Evolutionary conservation across 1,140 invertebrate genomes (phyloP).

Genomic region (Mycetomoellerius zeteki): DNA sequence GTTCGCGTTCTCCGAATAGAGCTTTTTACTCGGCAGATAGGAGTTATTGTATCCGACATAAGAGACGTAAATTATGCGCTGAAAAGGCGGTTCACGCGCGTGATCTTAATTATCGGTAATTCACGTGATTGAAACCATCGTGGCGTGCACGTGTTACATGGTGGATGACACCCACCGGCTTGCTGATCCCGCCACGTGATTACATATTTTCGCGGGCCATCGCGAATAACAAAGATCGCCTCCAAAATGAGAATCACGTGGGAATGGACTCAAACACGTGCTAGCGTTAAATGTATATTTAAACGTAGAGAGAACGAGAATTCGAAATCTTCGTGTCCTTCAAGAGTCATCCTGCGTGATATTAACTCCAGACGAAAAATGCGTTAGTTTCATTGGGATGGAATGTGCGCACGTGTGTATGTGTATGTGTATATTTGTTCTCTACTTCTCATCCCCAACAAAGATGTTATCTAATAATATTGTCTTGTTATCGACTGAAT

Average conservation of each 20-base stretch:
- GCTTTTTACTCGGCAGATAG: background rate
- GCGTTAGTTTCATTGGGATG: background rate
- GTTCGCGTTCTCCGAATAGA: background rate
- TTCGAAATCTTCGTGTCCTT: background rate
- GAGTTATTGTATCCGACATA: too few species aligned
- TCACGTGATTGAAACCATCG: slow-evolving; percentile 18
- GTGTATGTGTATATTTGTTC: too few species aligned
- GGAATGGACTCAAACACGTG: background rate
- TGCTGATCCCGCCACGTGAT: background rate
- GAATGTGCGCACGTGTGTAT: background rate
- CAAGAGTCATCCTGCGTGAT: background rate
- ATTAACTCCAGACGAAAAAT: background rate
- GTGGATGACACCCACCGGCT: background rate
- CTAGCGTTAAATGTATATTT: background rate
- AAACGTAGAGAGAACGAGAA: background rate
- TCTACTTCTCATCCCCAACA: background rate
- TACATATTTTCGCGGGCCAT: background rate
- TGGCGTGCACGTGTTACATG: background rate
- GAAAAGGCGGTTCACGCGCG: slow-evolving; percentile 9
- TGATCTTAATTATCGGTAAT: slow-evolving; percentile 13
- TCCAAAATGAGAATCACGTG: background rate
- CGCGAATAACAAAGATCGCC: background rate
- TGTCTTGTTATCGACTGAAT: background rate
- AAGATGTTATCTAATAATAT: slow-evolving; percentile 2
- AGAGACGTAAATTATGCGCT: slow-evolving; percentile 3